Evolutionary conservation across 2,113 vertebrate genomes (phyloP).

Genomic region (Sylvia atricapilla): DNA sequence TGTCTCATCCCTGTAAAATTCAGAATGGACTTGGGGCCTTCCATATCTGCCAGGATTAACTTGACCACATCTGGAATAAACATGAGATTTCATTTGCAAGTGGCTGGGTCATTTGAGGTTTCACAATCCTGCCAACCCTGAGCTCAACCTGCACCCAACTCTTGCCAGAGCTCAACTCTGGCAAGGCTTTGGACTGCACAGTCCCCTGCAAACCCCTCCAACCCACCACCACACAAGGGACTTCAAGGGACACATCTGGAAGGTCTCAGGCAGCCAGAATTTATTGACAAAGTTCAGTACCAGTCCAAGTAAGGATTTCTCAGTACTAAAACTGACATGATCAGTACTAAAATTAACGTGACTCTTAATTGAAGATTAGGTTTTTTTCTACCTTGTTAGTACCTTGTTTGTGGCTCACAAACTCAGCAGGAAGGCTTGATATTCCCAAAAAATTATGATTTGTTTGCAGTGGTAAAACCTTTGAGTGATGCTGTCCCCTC

Average conservation of each 20-base stretch:
- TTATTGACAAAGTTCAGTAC: slow-evolving; percentile 33
- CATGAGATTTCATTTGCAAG: neutral
- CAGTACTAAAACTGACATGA: neutral
- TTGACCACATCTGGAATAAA: neutral
- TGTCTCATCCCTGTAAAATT: neutral
- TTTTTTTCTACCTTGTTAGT: neutral
- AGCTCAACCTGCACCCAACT: neutral
- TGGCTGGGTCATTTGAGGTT: rapidly evolving
- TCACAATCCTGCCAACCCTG: neutral
- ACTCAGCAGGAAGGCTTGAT: slow-evolving; percentile 23
- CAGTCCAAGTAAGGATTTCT: neutral
- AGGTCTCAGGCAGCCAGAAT: neutral
- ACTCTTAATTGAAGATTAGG: neutral
- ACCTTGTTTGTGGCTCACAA: slow-evolving; percentile 1
- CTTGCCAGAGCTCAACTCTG: too few relatives aligned
- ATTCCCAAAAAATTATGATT: neutral
- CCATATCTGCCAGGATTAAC: neutral
- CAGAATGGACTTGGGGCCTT: neutral
- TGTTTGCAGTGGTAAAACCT: neutral
- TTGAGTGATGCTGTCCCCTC: neutral
- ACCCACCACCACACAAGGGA: too few relatives aligned
- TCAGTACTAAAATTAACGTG: neutral
- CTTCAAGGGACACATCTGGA: neutral
- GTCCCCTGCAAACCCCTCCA: neutral
- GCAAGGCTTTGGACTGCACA: neutral